phyloP scores from a whole-genome alignment of 2,797 vertebrate species.

The Poliocrania exsul region DNA sequence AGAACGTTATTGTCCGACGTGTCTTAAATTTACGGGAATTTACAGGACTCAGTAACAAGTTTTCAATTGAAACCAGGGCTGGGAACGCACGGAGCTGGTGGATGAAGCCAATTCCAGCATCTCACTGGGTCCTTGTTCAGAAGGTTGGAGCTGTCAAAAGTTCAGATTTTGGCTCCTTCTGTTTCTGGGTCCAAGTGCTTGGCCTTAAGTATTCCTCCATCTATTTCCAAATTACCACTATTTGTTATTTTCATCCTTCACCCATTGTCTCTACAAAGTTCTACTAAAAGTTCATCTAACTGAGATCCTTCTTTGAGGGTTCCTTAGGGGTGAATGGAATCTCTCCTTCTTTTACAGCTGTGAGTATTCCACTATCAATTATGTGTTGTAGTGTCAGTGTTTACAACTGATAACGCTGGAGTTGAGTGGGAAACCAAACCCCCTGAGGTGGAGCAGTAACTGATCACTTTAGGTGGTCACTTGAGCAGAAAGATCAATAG shows the following conservation, averaged over 20 bases:
- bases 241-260: not conserved
- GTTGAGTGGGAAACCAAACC: not conserved
- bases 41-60: conserved; percentile 4
- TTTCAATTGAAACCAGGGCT: conserved; percentile 51
- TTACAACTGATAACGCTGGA: not conserved
- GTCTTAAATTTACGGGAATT: conserved; percentile 23
- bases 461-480: not conserved
- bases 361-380: not conserved
- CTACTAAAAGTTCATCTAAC: not conserved
- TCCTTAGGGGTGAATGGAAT: not conserved
- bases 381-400: not conserved
- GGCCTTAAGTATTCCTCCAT: not conserved
- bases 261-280: not conserved
- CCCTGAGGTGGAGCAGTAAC: not conserved
- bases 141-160: not conserved
- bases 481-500: not conserved
- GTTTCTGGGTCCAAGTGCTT: not conserved
- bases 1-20: not conserved
- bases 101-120: not conserved
- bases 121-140: not conserved
- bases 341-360: not conserved
- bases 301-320: not conserved
- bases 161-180: not conserved
- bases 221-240: not conserved
- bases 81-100: not conserved